A percentile compares a stretch with the other conserved stretches of the same genome.
Conservation (phyloP, 2,888 invertebrate species). For the Oasisia sp. region DNA sequence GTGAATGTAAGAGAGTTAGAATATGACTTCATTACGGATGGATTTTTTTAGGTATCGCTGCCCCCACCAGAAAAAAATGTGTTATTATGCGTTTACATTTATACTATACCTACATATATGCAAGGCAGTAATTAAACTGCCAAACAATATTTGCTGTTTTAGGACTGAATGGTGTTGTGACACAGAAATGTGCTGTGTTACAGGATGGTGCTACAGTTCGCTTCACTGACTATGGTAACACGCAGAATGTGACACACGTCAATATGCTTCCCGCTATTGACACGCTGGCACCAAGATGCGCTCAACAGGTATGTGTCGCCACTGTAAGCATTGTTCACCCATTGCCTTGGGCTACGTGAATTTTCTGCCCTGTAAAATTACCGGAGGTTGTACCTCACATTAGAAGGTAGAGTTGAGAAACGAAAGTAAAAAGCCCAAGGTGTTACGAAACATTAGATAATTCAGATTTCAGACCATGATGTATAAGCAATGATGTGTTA, state of each 20-base stretch:
- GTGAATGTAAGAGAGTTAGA: no score
- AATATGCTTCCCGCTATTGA: not conserved
- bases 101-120: no score
- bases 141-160: no score
- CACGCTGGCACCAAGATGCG: not conserved
- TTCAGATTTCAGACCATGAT: no score
- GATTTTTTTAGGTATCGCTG: no score
- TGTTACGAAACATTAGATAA: no score
- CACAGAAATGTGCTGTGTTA: not conserved
- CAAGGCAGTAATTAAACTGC: no score
- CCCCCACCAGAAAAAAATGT: no score
- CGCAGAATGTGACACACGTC: not conserved
- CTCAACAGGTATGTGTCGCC: not conserved
- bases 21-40: no score
- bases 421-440: no score
- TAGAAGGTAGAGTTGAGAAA: not conserved
- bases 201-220: not conserved
- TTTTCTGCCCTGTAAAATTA: not conserved
- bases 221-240: not conserved
- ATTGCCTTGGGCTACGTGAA: not conserved
- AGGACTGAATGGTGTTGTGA: not conserved
- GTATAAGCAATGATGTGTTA: no score
- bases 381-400: not conserved
- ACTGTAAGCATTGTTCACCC: not conserved
- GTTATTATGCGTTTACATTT: no score